Evolutionary conservation across 2,113 vertebrate species (phyloP), one percentile per base, ranked within the genome.

Genomic region (Hyaena hyaena): DNA sequence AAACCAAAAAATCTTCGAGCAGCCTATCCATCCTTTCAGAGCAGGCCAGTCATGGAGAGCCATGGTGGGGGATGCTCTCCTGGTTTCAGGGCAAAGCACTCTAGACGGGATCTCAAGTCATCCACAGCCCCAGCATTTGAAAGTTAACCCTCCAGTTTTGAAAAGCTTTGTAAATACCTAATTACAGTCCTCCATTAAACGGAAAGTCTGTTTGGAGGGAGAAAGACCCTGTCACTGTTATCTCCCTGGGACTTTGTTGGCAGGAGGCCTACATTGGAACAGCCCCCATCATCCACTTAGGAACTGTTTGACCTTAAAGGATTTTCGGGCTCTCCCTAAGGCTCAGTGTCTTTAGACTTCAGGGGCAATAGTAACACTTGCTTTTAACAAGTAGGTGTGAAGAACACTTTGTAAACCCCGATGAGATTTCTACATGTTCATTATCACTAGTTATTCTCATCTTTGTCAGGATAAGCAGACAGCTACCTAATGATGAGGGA

Each of bases 1-100:
- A 69, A 35, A 16, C 63, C 69, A 14, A 83, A 14, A 83, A 69
- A 26, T 21, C 21, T 35, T 14, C 10, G 4, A 39, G n/a, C 21
- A 63, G 43, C 28, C 35, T 31, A 1, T 5, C 26, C 66, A 65
- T 83, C 50, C 63, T 23, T 5, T 35, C 10, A 28, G 53, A 73
- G 39, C 14, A 43, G 65, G 3, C 3, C 76, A 24, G 2, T 28
- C 55, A 66, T 5, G 1, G 76, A 68, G 28, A 88, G 81, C n/a
- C 55, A 12, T 1, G 8, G 10, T 31, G 14, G 35, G 11, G 10
- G 26, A 11, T 24, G 7, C 15, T n/a, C n/a, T 2, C 26, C 10
- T 19, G 28, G 50, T 14, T 85, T 77, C 9, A 69, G 26, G 33
- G 17, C 28, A 90, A 48, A 92, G 39, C 17, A 31, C 35, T 31